Conservation (phyloP, 2,888 invertebrate genomes). For the Dichetophora obliterata region DNA sequence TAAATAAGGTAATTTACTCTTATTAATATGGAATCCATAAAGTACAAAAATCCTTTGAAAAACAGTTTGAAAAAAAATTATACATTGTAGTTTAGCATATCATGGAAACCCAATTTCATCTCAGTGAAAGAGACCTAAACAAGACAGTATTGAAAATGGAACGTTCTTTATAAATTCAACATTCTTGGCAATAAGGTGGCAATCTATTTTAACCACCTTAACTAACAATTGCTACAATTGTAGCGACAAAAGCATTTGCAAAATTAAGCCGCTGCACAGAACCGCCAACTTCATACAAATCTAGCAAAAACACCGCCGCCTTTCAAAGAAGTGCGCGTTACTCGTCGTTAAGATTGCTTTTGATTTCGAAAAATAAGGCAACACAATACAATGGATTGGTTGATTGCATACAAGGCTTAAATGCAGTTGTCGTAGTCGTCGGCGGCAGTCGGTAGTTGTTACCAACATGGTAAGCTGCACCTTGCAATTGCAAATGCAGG, state of each 20-base stretch:
- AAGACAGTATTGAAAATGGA: no score
- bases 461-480: slow-evolving; percentile 36
- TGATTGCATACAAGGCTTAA: slow-evolving; percentile 21
- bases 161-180: no score
- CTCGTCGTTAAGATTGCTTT: slow-evolving; percentile 22
- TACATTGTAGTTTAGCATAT: no score
- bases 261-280: not conserved
- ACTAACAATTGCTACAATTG: slow-evolving; percentile 7
- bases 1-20: no score
- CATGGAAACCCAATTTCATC: no score
- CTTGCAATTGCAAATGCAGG: slow-evolving; percentile 32
- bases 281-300: not conserved
- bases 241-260: not conserved
- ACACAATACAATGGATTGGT: slow-evolving; percentile 17
- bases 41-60: no score
- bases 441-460: slow-evolving; percentile 15
- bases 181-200: no score
- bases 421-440: slow-evolving; percentile 7
- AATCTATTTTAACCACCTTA: not conserved
- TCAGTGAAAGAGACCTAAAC: no score
- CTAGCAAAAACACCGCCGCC: not conserved
- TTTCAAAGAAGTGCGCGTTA: not conserved
- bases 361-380: slow-evolving; percentile 28
- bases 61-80: no score
- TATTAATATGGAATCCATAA: no score